Conservation (phyloP, 2,888 invertebrate species). For the Rotaria socialis region DNA sequence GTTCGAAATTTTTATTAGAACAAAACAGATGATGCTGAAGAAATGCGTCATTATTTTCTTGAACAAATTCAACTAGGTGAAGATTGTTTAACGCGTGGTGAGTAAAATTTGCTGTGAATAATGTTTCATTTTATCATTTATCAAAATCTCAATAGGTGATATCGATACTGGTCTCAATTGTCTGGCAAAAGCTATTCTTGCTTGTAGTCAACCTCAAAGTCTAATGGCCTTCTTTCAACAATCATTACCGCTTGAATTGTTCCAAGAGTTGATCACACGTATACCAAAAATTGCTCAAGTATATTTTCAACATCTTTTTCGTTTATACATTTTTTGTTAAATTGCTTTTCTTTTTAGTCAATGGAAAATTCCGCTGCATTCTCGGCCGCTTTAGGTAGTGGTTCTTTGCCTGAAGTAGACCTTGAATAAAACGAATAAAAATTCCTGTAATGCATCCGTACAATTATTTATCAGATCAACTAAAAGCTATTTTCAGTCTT, state of each 20-base stretch:
- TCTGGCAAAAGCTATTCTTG: slow-evolving; percentile 90
- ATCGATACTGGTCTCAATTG: slow-evolving; percentile 82
- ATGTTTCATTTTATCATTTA: no score
- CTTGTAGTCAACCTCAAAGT: slow-evolving; percentile 89
- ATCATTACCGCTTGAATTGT: slow-evolving; percentile 88
- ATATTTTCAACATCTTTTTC: neutral
- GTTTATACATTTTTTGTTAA: neutral
- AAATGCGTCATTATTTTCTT: slow-evolving; percentile 81
- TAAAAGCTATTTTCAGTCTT: neutral
- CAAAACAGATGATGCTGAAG: slow-evolving; percentile 83
- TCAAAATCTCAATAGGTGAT: slow-evolving; percentile 1
- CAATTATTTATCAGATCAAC: neutral
- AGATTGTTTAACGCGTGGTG: slow-evolving; percentile 73
- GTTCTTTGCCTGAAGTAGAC: neutral
- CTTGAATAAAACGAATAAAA: neutral
- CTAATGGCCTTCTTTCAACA: slow-evolving; percentile 82
- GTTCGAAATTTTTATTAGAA: slow-evolving; percentile 64
- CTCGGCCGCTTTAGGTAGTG: no score
- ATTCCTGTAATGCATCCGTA: neutral
- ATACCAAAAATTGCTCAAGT: slow-evolving; percentile 40
- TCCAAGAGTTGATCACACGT: slow-evolving; percentile 61
- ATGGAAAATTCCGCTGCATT: neutral
- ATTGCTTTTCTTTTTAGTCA: neutral
- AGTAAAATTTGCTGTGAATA: neutral
- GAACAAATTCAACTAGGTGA: slow-evolving; percentile 86